Base-by-base conservation (phyloP, 2,113 vertebrate species). In the Psittacus erithacus region DNA sequence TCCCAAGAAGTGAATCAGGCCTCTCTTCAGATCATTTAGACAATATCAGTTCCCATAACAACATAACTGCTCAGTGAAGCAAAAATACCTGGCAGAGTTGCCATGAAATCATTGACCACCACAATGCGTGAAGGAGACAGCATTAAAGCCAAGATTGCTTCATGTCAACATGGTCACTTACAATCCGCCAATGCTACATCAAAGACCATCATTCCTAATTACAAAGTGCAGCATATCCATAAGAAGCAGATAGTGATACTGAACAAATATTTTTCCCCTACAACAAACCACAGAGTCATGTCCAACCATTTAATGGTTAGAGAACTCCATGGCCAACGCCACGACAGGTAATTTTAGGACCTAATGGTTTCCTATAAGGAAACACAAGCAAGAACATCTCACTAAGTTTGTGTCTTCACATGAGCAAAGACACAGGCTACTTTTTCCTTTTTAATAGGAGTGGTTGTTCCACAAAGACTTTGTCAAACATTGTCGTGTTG, bases 11-110 rank as follows among this genome's bases (percentile, higher is more conserved):
- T 38, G 59, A 95, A 82, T 77, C 44, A 49, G 65, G 47, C 78
- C 67, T 90, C 69, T 86, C 57, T 75, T 89, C 44, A 84, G 43
- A 93, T 74, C 88, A 80, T 90, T 97, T 83, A 86, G 82, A 92
- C 82, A 95, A 94, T 39, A 77, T 17, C 71, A 62, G 87, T 96
- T 96, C 79, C 95, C 86, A 93, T 96, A 97, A 96, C 95, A 97
- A 97, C 79, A 44, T 74, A 86, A 96, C 64, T 93, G 84, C 84
- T 96, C 86, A 93, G 76, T 79, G 84, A 95, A 86, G 78, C 68
- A 95, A 88, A 93, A 90, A 96, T 62, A 84, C 94, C 73, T 94
- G 86, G 49, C 77, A 93, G 75, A 88, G 75, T 90, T 92, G 57
- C 39, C 62, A 59, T 81, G 82, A 91, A 53, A 95, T 80, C 95